Evolutionary conservation across 2,797 vertebrate species (phyloP).

Genomic region (Nothura maculosa): DNA sequence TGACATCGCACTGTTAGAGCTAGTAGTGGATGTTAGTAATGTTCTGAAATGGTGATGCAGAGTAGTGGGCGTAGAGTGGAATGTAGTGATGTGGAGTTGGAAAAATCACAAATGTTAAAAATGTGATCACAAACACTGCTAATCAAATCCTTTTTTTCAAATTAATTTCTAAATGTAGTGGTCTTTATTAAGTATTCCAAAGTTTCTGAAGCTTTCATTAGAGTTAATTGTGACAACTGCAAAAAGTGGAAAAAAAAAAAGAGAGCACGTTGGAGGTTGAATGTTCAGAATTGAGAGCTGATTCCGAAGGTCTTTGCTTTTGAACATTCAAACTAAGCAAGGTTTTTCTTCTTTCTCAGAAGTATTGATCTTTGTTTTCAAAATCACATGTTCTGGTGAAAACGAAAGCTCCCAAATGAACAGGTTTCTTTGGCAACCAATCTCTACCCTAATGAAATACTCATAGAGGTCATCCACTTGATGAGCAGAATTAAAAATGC

Average conservation of each 20-base stretch:
- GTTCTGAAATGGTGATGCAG: not conserved
- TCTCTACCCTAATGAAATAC: not conserved
- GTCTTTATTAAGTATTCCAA: not conserved
- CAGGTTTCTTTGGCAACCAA: not conserved
- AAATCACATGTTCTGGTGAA: not conserved
- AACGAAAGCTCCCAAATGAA: not conserved
- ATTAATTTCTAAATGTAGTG: not conserved
- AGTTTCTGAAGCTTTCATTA: not conserved
- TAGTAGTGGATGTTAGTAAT: not conserved
- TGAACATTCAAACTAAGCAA: not conserved
- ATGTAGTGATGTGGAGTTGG: not conserved
- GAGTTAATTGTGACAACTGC: not conserved
- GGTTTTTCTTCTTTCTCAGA: not conserved
- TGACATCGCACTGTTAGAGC: not conserved
- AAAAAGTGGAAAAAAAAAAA: no score
- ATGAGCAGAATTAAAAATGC: not conserved
- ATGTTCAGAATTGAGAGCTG: not conserved
- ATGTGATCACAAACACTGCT: not conserved
- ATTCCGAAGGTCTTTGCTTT: not conserved
- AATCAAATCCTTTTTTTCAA: not conserved
- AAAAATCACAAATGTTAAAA: not conserved
- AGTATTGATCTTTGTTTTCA: not conserved
- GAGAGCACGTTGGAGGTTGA: not conserved
- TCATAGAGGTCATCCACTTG: not conserved
- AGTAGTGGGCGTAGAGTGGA: no score